Evolutionary conservation across 2,888 invertebrate species (phyloP), one percentile per base, ranked within the genome.

Genomic region (Strigamia crassipes): DNA sequence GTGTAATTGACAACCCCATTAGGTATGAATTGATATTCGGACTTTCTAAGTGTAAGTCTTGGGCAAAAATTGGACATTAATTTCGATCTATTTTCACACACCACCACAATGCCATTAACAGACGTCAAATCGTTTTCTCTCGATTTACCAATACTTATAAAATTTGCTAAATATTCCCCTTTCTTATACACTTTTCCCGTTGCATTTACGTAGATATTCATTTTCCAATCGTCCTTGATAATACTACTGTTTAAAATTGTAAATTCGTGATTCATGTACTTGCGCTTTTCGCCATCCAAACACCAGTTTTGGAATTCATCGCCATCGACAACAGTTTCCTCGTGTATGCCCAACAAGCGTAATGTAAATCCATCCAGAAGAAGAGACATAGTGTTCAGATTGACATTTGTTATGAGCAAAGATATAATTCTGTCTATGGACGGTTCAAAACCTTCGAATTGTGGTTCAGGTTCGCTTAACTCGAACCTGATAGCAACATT

Each of bases 141-240:
- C 9, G 83, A 81, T 73, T 83, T 66, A 3, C 85, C 85, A 73
- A 84, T 83, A 27, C 84, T 84, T 8, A 86, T 77, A 31, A 85
- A 84, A 82, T 85, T 85, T 4, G 84, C 85, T 8, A 86, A 80
- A 80, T 84, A 86, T 31, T 85, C 81, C 6, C 86, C 86, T 41
- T 84, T 83, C 0, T 79, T 51, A 79, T 85, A 86, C 27, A 82
- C 82, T 42, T 82, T 83, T 2, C 83, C 84, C 0, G 85, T 85
- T 66, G 83, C 82, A 66, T 85, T 84, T 12, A 85, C 82, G 61
- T 84, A 85, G 15, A 84, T 77, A 56, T 80, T 21, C 38, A 82
- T 38, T 18, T 79, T 34, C 46, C 79, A 38, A 34, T 41, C 77
- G 51, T 83, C 79, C 3, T 13, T 23, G 15, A 18, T 13, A 8